These are phyloP conservation scores for Eupithecia exiguata DNA, from an alignment of 2,888 invertebrate genomes.

Conservation along the genomic window DNA sequence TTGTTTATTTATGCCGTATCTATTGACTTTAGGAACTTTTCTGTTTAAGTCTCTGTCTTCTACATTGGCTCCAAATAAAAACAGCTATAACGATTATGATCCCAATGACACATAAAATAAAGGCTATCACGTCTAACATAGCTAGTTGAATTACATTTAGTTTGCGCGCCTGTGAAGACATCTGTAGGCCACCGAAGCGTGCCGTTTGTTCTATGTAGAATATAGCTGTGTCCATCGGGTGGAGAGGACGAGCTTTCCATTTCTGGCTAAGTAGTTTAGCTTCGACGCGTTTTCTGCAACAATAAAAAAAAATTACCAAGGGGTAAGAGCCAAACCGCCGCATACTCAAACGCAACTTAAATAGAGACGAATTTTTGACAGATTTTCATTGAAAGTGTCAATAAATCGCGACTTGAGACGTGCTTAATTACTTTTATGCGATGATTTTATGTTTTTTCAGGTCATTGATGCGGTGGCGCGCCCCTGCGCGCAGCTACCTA, in stretches of 20 bases:
- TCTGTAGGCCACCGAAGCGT: constrained; percentile 48
- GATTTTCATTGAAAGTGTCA: no score
- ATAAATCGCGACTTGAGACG: no score
- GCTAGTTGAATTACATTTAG: constrained; percentile 46
- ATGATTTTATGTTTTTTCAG: no score
- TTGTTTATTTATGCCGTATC: not conserved
- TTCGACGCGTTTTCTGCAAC: constrained; percentile 51
- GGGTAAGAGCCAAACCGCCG: no score
- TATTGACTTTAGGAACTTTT: constrained; percentile 30
- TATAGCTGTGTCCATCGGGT: constrained; percentile 60
- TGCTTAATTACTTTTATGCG: no score
- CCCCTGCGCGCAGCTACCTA: no score
- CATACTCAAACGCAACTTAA: no score
- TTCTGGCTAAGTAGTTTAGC: constrained; percentile 51
- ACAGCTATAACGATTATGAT: constrained; percentile 17
- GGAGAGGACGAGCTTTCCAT: constrained; percentile 54
- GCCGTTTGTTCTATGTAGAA: constrained; percentile 58
- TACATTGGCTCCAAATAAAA: constrained; percentile 22
- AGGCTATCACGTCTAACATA: constrained; percentile 48
- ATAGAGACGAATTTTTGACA: no score
- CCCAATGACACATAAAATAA: constrained; percentile 35
- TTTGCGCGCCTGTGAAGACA: constrained; percentile 52
- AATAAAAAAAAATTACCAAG: not conserved
- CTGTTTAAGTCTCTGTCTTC: constrained; percentile 28
- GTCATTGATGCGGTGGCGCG: no score